Percentiles rank a stretch among this genome's conserved stretches.
Evolutionary conservation across 2,888 invertebrate genomes (phyloP).

Genomic region (Boloria selene): DNA sequence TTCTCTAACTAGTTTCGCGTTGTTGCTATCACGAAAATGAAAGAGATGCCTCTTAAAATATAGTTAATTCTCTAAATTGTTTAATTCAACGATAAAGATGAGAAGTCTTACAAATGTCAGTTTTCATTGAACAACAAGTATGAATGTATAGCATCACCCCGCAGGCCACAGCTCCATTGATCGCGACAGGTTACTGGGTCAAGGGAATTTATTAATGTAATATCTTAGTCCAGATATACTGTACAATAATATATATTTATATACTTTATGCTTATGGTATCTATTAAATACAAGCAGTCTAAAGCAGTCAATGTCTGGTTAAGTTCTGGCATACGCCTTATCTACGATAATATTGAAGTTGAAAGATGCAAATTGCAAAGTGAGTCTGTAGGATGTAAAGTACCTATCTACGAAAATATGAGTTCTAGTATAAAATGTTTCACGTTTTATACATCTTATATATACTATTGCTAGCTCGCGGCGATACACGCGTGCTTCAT

Average conservation of each 20-base stretch:
- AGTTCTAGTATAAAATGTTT: too few species aligned
- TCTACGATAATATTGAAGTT: too few species aligned
- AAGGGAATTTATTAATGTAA: conserved; percentile 44
- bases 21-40: too few species aligned
- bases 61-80: too few species aligned
- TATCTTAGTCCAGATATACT: conserved; percentile 8
- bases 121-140: conserved; percentile 35
- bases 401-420: neutral
- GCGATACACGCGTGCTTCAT: neutral
- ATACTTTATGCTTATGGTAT: neutral
- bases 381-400: too few species aligned
- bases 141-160: conserved; percentile 32
- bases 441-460: neutral
- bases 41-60: too few species aligned
- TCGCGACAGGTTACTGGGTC: conserved; percentile 71
- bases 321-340: too few species aligned
- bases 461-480: neutral
- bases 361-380: too few species aligned
- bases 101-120: neutral
- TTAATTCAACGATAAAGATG: neutral
- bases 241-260: neutral
- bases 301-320: too few species aligned
- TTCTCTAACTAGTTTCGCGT: too few species aligned
- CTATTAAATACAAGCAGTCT: too few species aligned
- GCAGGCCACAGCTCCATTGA: conserved; percentile 62